Evolutionary conservation across 2,888 invertebrate genomes (phyloP), one percentile per base, ranked within the genome.

Genomic region (Bugula neritina): DNA sequence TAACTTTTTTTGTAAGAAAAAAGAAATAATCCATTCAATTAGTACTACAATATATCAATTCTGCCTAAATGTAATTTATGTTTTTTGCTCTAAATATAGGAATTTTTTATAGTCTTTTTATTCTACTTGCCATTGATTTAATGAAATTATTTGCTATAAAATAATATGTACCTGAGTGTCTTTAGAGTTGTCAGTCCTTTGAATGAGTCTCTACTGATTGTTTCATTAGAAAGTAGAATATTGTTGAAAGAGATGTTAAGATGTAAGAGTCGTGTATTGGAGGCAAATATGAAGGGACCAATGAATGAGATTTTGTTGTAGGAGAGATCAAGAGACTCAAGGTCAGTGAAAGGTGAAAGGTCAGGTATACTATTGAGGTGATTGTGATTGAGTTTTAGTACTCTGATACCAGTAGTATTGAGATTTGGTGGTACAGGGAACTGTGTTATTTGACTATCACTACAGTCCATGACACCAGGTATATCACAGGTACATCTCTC

Each of bases 141-240:
- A n/a, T n/a, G n/a, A n/a, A n/a, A n/a, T n/a, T n/a, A n/a, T n/a
- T n/a, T n/a, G n/a, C n/a, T n/a, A n/a, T n/a, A n/a, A n/a, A n/a
- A n/a, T n/a, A n/a, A n/a, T n/a, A n/a, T n/a, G n/a, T 31, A 63
- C 63, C 34, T 63, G 5, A 63, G 63, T 31, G 63, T 63, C 31
- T 27, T 63, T 27, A 63, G 63, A 27, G 27, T 63, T 25, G 63
- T 25, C 63, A 63, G 63, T 3, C 63, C 63, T 10, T 63, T 27
- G 63, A 63, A 31, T 2, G 63, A 63, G 3, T 63, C 63, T 31
- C 13, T 5, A 27, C 31, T 31, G n/a, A 63, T n/a, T 13, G 63
- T 63, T 63, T 13, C 10, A 10, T 63, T 27, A 31, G 63, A 63
- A 2, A 63, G 34, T 2, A 17, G 10, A 31, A 63, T 25, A 31